Evolutionary conservation across 1,140 invertebrate species (phyloP).

Genomic region (Drosophila lacteicornis): DNA sequence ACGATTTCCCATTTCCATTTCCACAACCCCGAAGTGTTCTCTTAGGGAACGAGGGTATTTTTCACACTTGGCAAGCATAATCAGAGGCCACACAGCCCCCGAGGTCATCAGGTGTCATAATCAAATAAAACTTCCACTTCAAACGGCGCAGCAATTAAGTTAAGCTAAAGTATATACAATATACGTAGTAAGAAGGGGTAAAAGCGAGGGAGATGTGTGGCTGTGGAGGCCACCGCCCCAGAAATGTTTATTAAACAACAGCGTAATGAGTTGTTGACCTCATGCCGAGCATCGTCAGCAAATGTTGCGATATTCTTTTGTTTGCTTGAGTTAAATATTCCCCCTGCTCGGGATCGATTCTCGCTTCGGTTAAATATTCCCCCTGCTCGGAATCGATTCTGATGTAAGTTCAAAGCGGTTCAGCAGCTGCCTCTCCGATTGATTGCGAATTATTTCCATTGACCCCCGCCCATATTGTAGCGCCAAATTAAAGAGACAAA

Average conservation of each 20-base stretch:
- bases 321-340: slow-evolving; percentile 19
- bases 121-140: slow-evolving; percentile 46
- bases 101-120: slow-evolving; percentile 58
- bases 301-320: slow-evolving; percentile 45
- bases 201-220: background rate
- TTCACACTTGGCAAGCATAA: slow-evolving; percentile 35
- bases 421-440: slow-evolving; percentile 16
- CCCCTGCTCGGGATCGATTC: background rate
- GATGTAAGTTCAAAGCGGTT: slow-evolving; percentile 31
- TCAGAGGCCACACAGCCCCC: slow-evolving; percentile 7
- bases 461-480: background rate
- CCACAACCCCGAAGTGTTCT: slow-evolving; percentile 1
- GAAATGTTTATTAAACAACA: slow-evolving; percentile 50
- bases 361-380: background rate
- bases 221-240: slow-evolving; percentile 19
- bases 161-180: background rate
- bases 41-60: background rate
- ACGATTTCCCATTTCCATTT: background rate
- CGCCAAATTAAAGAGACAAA: slow-evolving; percentile 26
- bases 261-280: slow-evolving; percentile 52
- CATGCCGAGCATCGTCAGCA: slow-evolving; percentile 19
- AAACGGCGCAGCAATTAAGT: slow-evolving; percentile 37
- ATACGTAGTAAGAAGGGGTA: background rate
- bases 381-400: slow-evolving; percentile 4
- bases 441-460: slow-evolving; percentile 26